These are phyloP conservation scores for Campylorhamphus procurvoides DNA, from an alignment of 2,113 vertebrate species.

Conservation along the genomic window DNA sequence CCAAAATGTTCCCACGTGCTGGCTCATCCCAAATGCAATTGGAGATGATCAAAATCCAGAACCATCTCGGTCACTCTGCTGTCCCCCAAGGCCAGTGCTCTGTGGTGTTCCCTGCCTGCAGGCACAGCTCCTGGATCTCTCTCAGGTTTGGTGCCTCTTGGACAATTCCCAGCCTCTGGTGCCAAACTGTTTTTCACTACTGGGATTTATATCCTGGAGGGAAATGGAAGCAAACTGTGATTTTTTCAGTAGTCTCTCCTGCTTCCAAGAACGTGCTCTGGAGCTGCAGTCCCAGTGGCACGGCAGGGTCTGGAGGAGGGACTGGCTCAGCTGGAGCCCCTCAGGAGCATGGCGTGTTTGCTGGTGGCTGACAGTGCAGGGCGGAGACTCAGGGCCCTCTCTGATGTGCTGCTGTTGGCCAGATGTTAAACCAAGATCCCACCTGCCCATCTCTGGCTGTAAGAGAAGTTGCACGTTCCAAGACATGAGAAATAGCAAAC, in stretches of 20 bases:
- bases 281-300: fast-evolving
- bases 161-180: neutral
- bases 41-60: neutral
- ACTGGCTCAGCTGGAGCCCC: neutral
- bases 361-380: neutral
- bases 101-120: neutral
- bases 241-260: neutral
- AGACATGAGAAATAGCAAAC: neutral
- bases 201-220: neutral
- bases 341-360: neutral
- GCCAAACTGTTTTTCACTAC: neutral
- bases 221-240: neutral
- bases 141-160: neutral
- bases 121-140: neutral
- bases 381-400: neutral
- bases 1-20: neutral
- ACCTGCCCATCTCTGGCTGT: neutral
- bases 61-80: neutral
- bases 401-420: neutral
- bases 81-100: neutral
- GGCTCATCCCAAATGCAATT: slow-evolving; percentile 22
- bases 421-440: neutral
- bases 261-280: neutral
- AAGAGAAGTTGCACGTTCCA: neutral
- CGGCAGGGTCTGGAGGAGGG: neutral